phyloP scores from a whole-genome alignment of 2,113 vertebrate genomes.

The Cyanoliseus patagonus region DNA sequence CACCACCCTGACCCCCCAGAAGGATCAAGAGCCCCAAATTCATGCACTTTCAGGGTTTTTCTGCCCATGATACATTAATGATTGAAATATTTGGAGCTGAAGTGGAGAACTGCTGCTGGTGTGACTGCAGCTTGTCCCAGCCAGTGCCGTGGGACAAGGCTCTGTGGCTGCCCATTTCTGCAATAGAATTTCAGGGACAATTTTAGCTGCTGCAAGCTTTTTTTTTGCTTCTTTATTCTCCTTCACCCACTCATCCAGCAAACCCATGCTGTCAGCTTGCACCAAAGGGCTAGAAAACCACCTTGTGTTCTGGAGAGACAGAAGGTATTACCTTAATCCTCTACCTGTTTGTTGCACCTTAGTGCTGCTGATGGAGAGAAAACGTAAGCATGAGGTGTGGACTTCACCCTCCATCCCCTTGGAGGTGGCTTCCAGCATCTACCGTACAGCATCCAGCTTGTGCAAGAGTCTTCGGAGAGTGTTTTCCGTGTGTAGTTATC shows the following conservation, averaged over 20 bases:
- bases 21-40: background rate
- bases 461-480: background rate
- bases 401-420: background rate
- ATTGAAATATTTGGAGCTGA: background rate
- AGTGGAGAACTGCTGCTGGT: background rate
- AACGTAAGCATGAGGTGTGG: accelerated
- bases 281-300: background rate
- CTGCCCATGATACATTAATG: background rate
- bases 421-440: background rate
- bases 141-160: accelerated
- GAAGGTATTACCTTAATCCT: background rate
- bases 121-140: background rate
- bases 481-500: background rate
- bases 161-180: background rate
- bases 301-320: background rate
- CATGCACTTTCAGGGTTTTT: background rate
- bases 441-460: background rate
- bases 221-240: background rate
- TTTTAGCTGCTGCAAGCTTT: background rate
- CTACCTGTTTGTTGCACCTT: background rate
- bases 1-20: accelerated
- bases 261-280: background rate
- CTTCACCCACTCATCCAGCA: background rate
- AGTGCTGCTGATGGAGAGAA: background rate
- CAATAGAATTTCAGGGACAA: background rate